Evolutionary conservation across 2,888 invertebrate genomes (phyloP).

Genomic region (Eremobia ochroleuca): DNA sequence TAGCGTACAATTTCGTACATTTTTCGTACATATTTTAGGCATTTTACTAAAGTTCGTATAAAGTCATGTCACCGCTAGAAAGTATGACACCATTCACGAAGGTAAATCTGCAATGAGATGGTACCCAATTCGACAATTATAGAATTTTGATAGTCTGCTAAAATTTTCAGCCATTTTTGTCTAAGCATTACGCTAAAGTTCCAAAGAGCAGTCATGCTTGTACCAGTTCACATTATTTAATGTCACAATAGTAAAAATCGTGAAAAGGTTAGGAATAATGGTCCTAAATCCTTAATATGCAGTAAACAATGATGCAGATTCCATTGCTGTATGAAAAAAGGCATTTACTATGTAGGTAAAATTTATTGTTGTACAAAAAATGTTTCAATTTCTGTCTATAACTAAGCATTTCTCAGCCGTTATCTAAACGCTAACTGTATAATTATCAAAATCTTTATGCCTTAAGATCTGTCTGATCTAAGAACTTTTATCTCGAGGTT

Average conservation of each 20-base stretch:
- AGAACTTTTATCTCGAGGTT: not conserved
- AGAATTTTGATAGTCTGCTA: not conserved
- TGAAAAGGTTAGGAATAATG: not conserved
- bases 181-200: not conserved
- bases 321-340: not conserved
- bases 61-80: no score
- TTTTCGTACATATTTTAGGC: no score
- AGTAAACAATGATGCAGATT: not conserved
- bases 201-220: no score
- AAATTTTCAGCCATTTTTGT: not conserved
- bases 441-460: not conserved
- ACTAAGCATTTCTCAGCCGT: not conserved
- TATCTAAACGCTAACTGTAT: not conserved
- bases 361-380: not conserved
- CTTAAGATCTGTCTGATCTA: conserved; percentile 2
- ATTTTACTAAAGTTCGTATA: no score
- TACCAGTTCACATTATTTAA: not conserved
- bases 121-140: not conserved
- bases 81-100: not conserved
- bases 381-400: not conserved
- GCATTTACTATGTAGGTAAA: no score
- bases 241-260: not conserved
- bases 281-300: not conserved
- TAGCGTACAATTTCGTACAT: no score
- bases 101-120: not conserved